A percentile compares a stretch with the other conserved stretches of the same genome.
phyloP scores from a whole-genome alignment of 2,797 vertebrate species.

The Crax fasciolata region DNA sequence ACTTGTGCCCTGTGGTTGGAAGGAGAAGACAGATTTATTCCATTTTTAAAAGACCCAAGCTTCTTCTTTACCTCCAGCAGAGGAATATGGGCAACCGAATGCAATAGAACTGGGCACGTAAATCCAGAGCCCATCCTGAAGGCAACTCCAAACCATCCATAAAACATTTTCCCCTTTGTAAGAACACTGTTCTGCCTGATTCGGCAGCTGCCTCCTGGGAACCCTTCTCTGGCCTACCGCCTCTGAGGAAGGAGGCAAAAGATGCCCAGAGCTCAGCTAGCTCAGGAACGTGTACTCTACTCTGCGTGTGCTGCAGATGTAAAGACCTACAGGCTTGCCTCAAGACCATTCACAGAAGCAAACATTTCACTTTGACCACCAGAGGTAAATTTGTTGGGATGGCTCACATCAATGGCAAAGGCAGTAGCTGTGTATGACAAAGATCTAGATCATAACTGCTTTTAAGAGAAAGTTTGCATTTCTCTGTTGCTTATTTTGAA shows the following conservation, averaged over 20 bases:
- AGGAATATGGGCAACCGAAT: rapidly evolving
- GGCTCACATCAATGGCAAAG: neutral
- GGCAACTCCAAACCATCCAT: neutral
- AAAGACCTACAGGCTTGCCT: too few relatives aligned
- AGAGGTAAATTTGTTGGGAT: neutral
- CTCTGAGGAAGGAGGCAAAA: neutral
- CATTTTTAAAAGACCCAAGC: neutral
- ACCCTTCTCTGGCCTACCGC: neutral
- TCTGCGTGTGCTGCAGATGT: neutral
- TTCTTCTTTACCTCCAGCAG: neutral
- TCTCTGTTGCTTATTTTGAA: neutral
- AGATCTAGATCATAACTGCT: neutral
- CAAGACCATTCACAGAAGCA: neutral
- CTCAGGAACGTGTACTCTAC: neutral
- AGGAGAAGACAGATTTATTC: neutral
- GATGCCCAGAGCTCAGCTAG: neutral
- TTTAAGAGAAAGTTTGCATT: neutral
- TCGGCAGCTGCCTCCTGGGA: neutral
- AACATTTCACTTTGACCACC: neutral
- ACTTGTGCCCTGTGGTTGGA: neutral
- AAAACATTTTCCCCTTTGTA: neutral
- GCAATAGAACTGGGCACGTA: neutral
- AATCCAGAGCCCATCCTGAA: neutral
- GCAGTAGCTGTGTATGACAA: neutral
- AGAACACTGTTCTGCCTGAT: neutral